Percentiles rank a stretch among this genome's conserved stretches.
Conservation (phyloP, 2,797 vertebrate genomes). For the Hemibagrus guttatus region DNA sequence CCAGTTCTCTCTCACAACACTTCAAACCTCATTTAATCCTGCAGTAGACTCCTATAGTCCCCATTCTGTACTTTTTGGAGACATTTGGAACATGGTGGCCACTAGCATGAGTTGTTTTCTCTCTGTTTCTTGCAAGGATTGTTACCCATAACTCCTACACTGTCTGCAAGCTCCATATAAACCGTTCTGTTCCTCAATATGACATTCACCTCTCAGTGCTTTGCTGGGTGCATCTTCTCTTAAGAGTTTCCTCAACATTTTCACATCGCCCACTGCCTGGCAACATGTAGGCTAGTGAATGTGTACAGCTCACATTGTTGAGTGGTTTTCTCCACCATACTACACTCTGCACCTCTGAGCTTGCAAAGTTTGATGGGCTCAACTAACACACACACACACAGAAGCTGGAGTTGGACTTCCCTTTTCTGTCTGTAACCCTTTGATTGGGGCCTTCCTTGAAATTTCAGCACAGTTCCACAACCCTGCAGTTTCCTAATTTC, state of each 20-base stretch:
- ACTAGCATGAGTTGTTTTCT: background rate
- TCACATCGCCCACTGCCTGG: background rate
- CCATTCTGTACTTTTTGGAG: background rate
- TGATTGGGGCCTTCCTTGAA: background rate
- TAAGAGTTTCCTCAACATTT: background rate
- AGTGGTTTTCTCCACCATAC: background rate
- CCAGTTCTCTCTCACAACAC: background rate
- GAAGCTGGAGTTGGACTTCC: background rate
- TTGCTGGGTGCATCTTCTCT: background rate
- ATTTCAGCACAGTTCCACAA: background rate
- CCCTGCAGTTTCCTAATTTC: background rate
- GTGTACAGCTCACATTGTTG: background rate
- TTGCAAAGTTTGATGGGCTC: background rate
- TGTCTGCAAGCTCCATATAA: background rate
- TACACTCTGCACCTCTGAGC: background rate
- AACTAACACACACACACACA: background rate
- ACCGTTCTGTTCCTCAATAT: background rate
- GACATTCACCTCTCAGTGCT: background rate
- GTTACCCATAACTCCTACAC: background rate
- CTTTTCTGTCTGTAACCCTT: background rate
- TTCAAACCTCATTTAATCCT: background rate
- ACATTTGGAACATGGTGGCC: background rate
- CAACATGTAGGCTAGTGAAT: background rate
- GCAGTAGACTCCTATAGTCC: no score
- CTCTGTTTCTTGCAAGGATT: background rate